Base-by-base conservation (phyloP, 2,888 invertebrate genomes). In the Xestia c-nigrum region DNA sequence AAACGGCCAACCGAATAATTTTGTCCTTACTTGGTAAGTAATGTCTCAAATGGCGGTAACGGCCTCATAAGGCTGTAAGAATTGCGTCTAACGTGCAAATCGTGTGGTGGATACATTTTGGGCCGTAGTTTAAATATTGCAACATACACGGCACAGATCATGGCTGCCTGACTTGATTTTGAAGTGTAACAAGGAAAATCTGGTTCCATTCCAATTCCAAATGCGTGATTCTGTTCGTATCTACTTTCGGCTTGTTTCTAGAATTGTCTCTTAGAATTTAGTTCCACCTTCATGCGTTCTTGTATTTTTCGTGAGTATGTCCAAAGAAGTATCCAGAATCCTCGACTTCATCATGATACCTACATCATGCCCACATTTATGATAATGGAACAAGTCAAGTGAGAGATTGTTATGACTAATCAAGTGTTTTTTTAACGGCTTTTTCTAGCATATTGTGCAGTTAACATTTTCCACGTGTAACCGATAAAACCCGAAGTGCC, bases 81-180 rank as follows among this genome's bases (percentile, higher is more conserved):
- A 76, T 63, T 68, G 65, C 78, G 71, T 78, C 65, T 78, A 83
- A 85, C 73, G 78, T 66, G 72, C 67, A 76, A 82, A 65, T 69
- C 67, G 75, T 85, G 74, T 75, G 43, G 50, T 71, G 78, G 67
- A 61, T 65, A 81, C 59, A 66, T 77, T 82, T 74, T 72, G 77
- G 59, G 31, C 64, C 74, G 64, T 61, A 64, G 24, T 78, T 64
- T 64, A 76, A 47, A 61, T 61, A 69, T 76, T 77, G 72, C 69
- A 72, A 70, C 68, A 80, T 59, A 57, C 43, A 46, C 47, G 43
- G 24, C 31, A 31, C 38, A 38, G 40, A 67, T 43, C 40, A 69
- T 47, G 31, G 38, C 46, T 59, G 50, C 12, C 38, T 52, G 65
- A 47, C 38, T 47, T 38, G 21, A 70, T 65, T 59, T 69, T 50